A percentile compares a stretch with the other conserved stretches of the same genome.
These are phyloP conservation scores for Champsocephalus gunnari DNA, from an alignment of 2,797 vertebrate species.

Conservation along the genomic window DNA sequence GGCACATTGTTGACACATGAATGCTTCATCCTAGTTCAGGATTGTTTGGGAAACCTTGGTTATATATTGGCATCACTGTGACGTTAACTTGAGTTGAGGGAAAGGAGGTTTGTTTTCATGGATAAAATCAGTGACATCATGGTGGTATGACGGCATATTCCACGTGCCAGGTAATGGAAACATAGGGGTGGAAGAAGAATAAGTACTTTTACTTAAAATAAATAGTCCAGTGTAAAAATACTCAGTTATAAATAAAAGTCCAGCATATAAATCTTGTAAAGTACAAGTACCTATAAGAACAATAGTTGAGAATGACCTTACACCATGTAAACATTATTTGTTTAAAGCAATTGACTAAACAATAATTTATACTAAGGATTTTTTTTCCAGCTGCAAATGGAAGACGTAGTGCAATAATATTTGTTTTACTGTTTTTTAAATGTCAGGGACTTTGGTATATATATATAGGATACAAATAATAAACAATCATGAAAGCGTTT, in stretches of 20 bases:
- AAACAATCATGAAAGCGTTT: not conserved
- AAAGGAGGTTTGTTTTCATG: not conserved
- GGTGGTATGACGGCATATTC: not conserved
- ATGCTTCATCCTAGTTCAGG: not conserved
- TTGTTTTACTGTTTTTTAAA: not conserved
- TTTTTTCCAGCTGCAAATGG: not conserved
- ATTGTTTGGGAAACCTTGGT: not conserved
- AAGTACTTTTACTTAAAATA: no score
- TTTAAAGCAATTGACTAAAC: constrained; percentile 5
- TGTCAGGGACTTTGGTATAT: not conserved
- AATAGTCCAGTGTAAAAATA: no score
- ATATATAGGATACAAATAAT: constrained; percentile 1
- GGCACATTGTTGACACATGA: not conserved
- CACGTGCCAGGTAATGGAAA: not conserved
- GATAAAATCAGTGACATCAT: not conserved
- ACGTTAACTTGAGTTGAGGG: not conserved
- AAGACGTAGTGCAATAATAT: not conserved
- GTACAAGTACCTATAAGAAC: no score
- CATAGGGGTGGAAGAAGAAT: no score
- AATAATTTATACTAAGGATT: not conserved
- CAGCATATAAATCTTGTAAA: no score
- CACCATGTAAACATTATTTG: not conserved
- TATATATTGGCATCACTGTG: no score
- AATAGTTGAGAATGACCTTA: no score
- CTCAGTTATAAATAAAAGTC: no score